Evolutionary conservation across 2,888 invertebrate species (phyloP).

Genomic region (Tipula helvola): DNA sequence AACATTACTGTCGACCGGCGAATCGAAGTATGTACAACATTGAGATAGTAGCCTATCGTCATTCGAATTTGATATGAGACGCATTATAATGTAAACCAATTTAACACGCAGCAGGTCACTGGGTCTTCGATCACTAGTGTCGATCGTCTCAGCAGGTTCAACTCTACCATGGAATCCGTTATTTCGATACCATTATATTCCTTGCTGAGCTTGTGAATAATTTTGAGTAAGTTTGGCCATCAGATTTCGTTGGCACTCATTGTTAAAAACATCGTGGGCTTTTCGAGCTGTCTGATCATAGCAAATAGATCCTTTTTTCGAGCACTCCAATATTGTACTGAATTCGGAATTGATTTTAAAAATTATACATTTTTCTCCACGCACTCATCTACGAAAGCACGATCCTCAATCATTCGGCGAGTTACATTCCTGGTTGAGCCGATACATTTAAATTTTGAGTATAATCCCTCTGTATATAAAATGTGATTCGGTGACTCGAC

Average conservation of each 20-base stretch:
- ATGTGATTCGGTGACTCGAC: constrained; percentile 21
- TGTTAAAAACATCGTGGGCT: no score
- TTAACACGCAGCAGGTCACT: constrained; percentile 16
- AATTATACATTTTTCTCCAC: constrained; percentile 22
- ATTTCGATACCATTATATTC: no score
- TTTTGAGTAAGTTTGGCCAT: background rate
- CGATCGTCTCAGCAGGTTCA: background rate
- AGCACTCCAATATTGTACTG: constrained; percentile 20
- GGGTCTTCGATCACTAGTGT: constrained; percentile 19
- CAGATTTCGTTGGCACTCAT: background rate
- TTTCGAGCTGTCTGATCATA: no score
- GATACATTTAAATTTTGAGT: constrained; percentile 18
- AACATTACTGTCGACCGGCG: background rate
- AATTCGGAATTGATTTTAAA: constrained; percentile 26
- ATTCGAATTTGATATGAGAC: background rate
- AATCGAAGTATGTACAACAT: background rate
- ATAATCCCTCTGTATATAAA: constrained; percentile 21
- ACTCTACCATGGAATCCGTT: no score
- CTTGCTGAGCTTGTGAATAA: background rate
- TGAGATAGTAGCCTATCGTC: background rate
- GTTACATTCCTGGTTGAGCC: constrained; percentile 16
- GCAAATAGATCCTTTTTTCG: background rate
- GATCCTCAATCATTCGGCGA: constrained; percentile 14
- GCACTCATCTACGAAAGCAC: constrained; percentile 7
- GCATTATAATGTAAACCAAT: background rate